Evolutionary conservation across 1,140 invertebrate genomes (phyloP).

Genomic region (Zaprionus nigranus): DNA sequence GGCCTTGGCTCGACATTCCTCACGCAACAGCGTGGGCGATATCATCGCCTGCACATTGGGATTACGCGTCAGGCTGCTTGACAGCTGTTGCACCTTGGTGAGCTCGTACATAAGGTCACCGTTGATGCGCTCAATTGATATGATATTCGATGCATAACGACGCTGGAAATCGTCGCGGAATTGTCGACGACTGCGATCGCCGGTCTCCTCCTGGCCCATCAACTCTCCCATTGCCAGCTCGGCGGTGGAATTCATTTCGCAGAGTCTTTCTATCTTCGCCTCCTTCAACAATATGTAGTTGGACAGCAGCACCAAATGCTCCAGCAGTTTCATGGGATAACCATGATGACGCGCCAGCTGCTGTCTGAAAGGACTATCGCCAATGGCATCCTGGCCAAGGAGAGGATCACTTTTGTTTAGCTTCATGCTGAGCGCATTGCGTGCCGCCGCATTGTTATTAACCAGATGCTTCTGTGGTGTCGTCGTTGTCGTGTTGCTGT

Average conservation of each 20-base stretch:
- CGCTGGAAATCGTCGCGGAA: slow-evolving; percentile 93
- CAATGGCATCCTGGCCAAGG: slow-evolving; percentile 85
- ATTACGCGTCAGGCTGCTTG: slow-evolving; percentile 94
- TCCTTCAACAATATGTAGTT: slow-evolving; percentile 95
- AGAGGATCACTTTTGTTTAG: slow-evolving; percentile 85
- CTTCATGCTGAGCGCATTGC: slow-evolving; percentile 73
- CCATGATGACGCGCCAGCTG: slow-evolving; percentile 85
- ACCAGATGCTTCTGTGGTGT: slow-evolving; percentile 56
- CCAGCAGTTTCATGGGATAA: slow-evolving; percentile 93
- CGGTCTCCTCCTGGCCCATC: slow-evolving; percentile 80
- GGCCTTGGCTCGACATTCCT: slow-evolving; percentile 94
- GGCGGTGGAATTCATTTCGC: slow-evolving; percentile 95
- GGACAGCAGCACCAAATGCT: slow-evolving; percentile 93
- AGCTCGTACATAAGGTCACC: slow-evolving; percentile 93
- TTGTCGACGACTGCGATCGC: slow-evolving; percentile 45
- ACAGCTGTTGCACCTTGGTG: slow-evolving; percentile 93
- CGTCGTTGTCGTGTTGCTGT: slow-evolving; percentile 85
- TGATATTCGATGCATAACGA: slow-evolving; percentile 94
- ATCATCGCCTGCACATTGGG: slow-evolving; percentile 94
- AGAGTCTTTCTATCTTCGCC: slow-evolving; percentile 91
- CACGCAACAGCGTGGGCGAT: slow-evolving; percentile 93
- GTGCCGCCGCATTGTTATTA: slow-evolving; percentile 62
- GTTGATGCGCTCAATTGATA: slow-evolving; percentile 97
- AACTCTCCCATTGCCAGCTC: slow-evolving; percentile 90
- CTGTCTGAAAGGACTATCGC: slow-evolving; percentile 67